Percentiles rank a stretch among this genome's conserved stretches.
Evolutionary conservation across 2,888 invertebrate species (phyloP).

Genomic region (Sepioteuthis lessoniana): DNA sequence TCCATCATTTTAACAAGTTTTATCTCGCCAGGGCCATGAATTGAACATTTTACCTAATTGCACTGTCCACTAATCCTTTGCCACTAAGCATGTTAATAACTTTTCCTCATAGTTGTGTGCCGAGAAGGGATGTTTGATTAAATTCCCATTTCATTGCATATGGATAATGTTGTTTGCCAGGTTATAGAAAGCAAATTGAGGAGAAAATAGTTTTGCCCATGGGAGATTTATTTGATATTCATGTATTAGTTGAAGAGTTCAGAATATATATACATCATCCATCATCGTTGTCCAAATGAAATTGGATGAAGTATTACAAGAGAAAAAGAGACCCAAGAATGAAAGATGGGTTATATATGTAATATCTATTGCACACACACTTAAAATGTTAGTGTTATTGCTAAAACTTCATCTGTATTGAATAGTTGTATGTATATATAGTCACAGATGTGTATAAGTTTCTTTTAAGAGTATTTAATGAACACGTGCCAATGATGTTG

Average conservation of each 20-base stretch:
- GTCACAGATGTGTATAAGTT: too few relatives aligned
- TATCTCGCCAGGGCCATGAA: background rate
- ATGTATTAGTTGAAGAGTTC: conserved; percentile 2
- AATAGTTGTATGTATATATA: too few relatives aligned
- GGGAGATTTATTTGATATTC: conserved; percentile 17
- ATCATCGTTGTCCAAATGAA: too few relatives aligned
- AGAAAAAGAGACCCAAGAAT: too few relatives aligned
- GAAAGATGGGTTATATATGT: too few relatives aligned
- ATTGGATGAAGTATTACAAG: too few relatives aligned
- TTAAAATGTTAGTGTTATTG: too few relatives aligned
- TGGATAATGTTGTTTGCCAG: conserved; percentile 1
- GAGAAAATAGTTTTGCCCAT: background rate
- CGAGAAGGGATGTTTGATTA: conserved; percentile 2
- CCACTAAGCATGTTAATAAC: background rate
- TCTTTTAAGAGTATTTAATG: too few relatives aligned
- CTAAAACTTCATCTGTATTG: too few relatives aligned
- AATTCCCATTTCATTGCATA: conserved; percentile 33
- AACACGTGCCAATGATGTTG: too few relatives aligned
- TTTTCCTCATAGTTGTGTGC: background rate
- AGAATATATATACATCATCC: too few relatives aligned
- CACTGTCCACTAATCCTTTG: background rate
- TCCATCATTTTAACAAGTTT: background rate
- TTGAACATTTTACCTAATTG: background rate
- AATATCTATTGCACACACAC: too few relatives aligned
- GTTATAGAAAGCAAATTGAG: background rate